Evolutionary conservation across 2,113 vertebrate species (phyloP).

Genomic region (Cardinalis cardinalis): DNA sequence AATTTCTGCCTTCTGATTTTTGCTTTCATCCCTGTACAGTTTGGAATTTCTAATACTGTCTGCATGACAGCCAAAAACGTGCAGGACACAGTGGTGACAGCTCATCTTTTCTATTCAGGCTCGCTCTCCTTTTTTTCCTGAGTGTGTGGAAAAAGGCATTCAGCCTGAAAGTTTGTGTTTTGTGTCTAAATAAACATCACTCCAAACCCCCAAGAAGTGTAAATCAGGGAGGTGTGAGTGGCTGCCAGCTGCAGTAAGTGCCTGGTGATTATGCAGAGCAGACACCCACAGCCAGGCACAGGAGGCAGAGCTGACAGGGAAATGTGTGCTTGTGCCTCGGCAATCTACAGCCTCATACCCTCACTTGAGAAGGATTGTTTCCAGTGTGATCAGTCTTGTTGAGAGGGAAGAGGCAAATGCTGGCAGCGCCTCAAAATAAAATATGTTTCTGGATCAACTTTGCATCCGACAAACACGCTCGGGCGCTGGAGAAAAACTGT

Average conservation of each 20-base stretch:
- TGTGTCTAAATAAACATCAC: background rate
- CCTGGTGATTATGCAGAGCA: background rate
- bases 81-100: background rate
- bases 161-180: background rate
- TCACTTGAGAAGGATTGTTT: background rate
- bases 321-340: conserved; percentile 9
- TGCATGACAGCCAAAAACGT: rapidly evolving
- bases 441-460: background rate
- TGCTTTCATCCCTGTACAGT: background rate
- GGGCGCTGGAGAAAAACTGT: background rate
- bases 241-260: background rate
- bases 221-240: background rate
- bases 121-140: background rate
- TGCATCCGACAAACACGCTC: background rate
- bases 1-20: background rate
- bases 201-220: background rate
- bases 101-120: rapidly evolving
- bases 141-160: background rate
- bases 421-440: conserved; percentile 16
- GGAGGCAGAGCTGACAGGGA: conserved; percentile 25
- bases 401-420: background rate
- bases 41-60: background rate
- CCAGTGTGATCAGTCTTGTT: conserved; percentile 8
- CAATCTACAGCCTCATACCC: background rate
- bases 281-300: background rate